Percentiles rank a stretch among this genome's conserved stretches.
phyloP scores from a whole-genome alignment of 35 echinoderm and acorn worm species.

The Stichopus chloronotus region DNA sequence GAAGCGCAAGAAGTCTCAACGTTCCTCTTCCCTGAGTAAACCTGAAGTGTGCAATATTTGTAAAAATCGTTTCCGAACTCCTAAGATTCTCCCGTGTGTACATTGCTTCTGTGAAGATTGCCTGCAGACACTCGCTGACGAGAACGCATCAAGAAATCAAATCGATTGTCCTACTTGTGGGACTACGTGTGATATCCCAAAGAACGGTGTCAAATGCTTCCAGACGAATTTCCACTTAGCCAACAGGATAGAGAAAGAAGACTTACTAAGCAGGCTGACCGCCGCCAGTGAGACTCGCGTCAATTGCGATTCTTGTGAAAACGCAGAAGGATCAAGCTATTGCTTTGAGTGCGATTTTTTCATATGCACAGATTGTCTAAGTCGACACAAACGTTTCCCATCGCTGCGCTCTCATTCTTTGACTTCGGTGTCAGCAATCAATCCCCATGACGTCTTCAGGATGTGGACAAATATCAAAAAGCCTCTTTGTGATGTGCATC shows the following conservation, averaged over 20 bases:
- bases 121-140: background rate
- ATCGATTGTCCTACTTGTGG: constrained; percentile 23
- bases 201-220: background rate
- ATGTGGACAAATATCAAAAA: background rate
- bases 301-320: constrained; percentile 3
- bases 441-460: background rate
- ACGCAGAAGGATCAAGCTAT: background rate
- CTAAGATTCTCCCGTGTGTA: constrained; percentile 23
- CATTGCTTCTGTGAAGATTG: constrained; percentile 18
- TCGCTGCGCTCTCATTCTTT: background rate
- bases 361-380: background rate
- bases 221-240: constrained; percentile 8
- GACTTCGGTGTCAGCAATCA: background rate
- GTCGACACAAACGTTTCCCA: background rate
- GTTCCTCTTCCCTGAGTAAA: no score
- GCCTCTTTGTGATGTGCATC: background rate
- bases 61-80: background rate
- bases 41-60: background rate
- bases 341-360: background rate
- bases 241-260: background rate
- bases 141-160: background rate
- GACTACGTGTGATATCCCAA: background rate
- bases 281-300: background rate
- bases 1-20: no score
- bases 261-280: background rate